phyloP scores from a whole-genome alignment of 1,140 invertebrate genomes.

The Eriocheir sinensis region DNA sequence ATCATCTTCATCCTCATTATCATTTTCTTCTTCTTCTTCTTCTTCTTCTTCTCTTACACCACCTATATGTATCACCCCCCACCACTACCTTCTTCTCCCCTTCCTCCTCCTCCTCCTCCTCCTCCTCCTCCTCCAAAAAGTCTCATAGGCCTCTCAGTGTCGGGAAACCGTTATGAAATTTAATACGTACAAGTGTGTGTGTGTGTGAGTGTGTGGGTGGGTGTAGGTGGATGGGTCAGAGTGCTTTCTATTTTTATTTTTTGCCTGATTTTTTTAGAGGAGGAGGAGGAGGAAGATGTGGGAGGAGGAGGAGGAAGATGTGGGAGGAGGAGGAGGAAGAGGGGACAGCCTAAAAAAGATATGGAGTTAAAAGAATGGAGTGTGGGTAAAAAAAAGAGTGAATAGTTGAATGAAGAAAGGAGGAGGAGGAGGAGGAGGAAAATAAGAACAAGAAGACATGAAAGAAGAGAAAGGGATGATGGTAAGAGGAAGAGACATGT shows the following conservation, averaged over 20 bases:
- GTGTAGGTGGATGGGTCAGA: too few species aligned
- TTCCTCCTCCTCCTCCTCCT: conserved; percentile 19
- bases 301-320: not conserved
- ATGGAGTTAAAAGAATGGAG: not conserved
- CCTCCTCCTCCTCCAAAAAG: not conserved
- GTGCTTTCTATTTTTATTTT: not conserved
- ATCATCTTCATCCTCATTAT: too few species aligned
- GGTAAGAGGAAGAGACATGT: too few species aligned
- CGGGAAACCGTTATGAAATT: not conserved
- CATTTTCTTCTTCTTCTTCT: too few species aligned
- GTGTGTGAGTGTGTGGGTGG: not conserved
- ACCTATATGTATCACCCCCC: not conserved
- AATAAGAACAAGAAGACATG: too few species aligned
- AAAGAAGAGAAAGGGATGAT: too few species aligned
- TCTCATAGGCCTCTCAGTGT: not conserved
- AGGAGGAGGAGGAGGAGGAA: too few species aligned
- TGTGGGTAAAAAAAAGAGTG: too few species aligned
- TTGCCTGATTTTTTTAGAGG: not conserved
- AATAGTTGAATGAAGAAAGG: too few species aligned
- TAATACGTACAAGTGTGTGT: conserved; percentile 10
- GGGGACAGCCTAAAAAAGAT: too few species aligned
- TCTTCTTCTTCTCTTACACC: too few species aligned
- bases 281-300: not conserved
- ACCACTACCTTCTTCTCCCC: not conserved
- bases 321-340: not conserved